Percentiles rank a stretch among this genome's conserved stretches.
Conservation (phyloP, 2,113 vertebrate species). For the Oenanthe melanoleuca region DNA sequence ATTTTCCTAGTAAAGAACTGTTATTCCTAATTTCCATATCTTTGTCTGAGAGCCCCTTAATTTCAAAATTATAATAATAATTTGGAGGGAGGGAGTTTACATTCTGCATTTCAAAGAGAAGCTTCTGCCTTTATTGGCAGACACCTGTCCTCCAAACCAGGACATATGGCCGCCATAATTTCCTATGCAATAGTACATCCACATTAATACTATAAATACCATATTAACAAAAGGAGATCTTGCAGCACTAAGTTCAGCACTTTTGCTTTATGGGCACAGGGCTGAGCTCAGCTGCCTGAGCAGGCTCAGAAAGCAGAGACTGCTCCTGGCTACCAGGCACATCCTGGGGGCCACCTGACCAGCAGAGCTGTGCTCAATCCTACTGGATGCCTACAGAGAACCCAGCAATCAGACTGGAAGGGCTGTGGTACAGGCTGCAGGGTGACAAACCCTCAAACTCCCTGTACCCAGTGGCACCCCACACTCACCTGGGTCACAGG, state of each 20-base stretch:
- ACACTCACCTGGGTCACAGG: constrained; percentile 87
- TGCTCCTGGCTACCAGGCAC: neutral
- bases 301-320: neutral
- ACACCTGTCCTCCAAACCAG: too few species aligned
- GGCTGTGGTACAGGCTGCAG: neutral
- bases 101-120: too few species aligned
- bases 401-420: neutral
- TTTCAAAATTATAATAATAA: too few species aligned
- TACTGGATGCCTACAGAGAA: neutral
- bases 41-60: too few species aligned
- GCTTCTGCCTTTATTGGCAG: too few species aligned
- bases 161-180: neutral
- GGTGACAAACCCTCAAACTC: too few species aligned
- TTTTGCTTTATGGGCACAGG: neutral
- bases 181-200: rapidly evolving
- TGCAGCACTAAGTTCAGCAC: neutral
- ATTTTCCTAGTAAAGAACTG: too few species aligned
- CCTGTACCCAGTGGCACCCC: neutral
- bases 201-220: neutral
- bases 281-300: neutral
- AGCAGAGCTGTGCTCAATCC: neutral
- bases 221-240: neutral
- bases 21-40: too few species aligned
- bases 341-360: neutral
- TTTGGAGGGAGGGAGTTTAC: too few species aligned